Base-by-base conservation (phyloP, 2,113 vertebrate species). In the Pongo abelii region DNA sequence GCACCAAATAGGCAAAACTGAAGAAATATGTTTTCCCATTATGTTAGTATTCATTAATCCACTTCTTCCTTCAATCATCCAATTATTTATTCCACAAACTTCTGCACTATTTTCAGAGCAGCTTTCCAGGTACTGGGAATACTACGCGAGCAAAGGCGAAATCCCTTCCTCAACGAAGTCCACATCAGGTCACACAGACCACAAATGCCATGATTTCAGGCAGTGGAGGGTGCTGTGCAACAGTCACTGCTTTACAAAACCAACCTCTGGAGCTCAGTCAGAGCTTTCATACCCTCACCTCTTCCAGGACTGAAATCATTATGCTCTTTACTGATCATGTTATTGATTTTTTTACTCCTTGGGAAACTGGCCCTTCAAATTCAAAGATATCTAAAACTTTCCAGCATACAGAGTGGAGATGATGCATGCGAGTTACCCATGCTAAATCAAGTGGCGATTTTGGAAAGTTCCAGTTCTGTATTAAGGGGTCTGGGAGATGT, bases 201-300 rank as follows among this genome's bases (percentile, higher is more conserved):
- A 1, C 48, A n/a, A 67, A n/a, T 1, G 1, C 20, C 20, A 18
- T 22, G 13, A 43, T 6, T 10, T 5, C 35, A 13, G 43, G 57
- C 0, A 16, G 69, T 0, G 0, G 3, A 1, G 30, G 14, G 35
- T 0, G 12, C 67, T 16, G 0, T 3, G 13, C 14, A 32, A 0
- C 27, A 30, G 10, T 5, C 8, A 10, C 2, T 12, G 11, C 27
- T 10, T 64, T 30, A 25, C 11, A 27, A n/a, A 84, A 27, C 35
- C 27, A 30, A 13, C 5, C 3, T 6, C 35, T 0, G 52, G 14
- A 6, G 43, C 25, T 52, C 78, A 6, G 23, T 1, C 9, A 5
- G 2, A 11, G 23, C 52, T 77, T n/a, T 55, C 2, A 8, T 16
- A 25, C 52, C 67, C 14, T 30, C 18, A 0, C 48, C 22, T 40